Evolutionary conservation across 2,113 vertebrate genomes (phyloP).

Genomic region (Prietella phreatophila): DNA sequence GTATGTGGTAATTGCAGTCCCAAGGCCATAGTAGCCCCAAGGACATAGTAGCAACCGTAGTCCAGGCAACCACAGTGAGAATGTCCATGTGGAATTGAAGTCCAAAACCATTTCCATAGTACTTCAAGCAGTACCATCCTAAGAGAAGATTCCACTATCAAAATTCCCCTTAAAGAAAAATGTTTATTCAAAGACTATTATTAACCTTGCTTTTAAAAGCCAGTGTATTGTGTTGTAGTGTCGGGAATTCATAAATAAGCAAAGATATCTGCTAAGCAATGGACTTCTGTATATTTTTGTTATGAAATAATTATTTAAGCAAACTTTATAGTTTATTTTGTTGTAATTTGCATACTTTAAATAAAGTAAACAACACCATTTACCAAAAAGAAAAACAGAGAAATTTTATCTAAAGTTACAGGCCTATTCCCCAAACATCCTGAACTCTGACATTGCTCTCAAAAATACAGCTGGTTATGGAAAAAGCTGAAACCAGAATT

Average conservation of each 20-base stretch:
- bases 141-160: neutral
- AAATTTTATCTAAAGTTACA: neutral
- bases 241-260: neutral
- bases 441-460: constrained; percentile 47
- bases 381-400: neutral
- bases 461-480: constrained; percentile 51
- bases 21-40: too few species aligned
- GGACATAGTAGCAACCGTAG: too few species aligned
- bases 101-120: too few species aligned
- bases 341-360: neutral
- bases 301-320: neutral
- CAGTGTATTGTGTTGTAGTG: neutral
- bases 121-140: too few species aligned
- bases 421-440: neutral
- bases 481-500: constrained; percentile 59
- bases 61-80: too few species aligned
- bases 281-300: neutral
- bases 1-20: too few species aligned
- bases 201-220: neutral
- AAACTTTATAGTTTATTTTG: neutral
- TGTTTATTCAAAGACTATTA: neutral
- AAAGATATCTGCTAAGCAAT: neutral
- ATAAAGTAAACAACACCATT: neutral
- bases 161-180: neutral
- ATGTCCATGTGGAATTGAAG: too few species aligned